Percentiles rank a stretch among this genome's conserved stretches.
phyloP scores from a whole-genome alignment of 1,140 invertebrate species.

The Bombus impatiens region DNA sequence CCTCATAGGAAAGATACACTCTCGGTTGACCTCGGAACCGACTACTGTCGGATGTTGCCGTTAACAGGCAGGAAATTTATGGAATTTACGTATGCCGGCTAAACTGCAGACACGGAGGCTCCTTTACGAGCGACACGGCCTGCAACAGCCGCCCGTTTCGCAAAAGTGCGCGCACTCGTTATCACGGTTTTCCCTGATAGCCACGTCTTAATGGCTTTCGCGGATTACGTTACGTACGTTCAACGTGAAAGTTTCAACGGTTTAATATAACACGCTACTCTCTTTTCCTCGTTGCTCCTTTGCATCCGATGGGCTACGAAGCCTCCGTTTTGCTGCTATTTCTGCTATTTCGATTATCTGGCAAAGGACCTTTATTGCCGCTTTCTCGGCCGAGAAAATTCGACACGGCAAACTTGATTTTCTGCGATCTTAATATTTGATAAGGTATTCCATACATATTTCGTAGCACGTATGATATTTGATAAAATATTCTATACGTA shows the following conservation, averaged over 20 bases:
- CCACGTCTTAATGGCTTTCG: constrained; percentile 6
- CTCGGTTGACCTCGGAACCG: background rate
- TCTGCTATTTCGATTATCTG: background rate
- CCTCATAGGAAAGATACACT: background rate
- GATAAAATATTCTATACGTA: too few relatives aligned
- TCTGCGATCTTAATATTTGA: background rate
- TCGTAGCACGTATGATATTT: too few relatives aligned
- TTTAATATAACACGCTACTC: background rate
- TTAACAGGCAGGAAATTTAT: constrained; percentile 46
- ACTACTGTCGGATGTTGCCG: background rate
- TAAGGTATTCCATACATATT: too few relatives aligned
- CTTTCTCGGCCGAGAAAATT: background rate
- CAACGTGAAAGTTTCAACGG: constrained; percentile 3
- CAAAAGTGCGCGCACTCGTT: constrained; percentile 16
- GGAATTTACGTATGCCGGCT: constrained; percentile 41
- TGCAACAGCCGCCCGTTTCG: background rate
- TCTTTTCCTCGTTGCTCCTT: background rate
- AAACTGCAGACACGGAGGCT: background rate
- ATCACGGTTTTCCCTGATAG: constrained; percentile 20
- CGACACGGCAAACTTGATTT: background rate
- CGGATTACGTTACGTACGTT: background rate
- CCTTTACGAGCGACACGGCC: background rate
- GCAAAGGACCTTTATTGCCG: background rate
- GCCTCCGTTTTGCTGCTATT: background rate
- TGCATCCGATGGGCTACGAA: background rate